Conservation (phyloP, 2,797 vertebrate species). For the Glyptemys insculpta region DNA sequence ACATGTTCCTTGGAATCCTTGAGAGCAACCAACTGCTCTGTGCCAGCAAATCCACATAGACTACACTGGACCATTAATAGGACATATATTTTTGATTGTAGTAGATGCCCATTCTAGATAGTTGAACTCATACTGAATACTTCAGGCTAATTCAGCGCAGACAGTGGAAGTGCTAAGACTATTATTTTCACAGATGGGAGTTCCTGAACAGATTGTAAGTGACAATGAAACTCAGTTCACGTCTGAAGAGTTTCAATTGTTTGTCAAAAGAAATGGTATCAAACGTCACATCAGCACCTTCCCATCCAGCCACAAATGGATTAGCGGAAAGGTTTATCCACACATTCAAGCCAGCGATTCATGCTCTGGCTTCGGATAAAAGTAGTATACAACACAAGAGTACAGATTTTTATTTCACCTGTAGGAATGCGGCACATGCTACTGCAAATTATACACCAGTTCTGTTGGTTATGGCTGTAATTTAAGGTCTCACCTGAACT, state of each 20-base stretch:
- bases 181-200: background rate
- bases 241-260: background rate
- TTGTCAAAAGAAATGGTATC: background rate
- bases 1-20: background rate
- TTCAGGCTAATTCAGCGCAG: background rate
- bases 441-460: background rate
- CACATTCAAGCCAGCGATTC: background rate
- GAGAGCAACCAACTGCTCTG: background rate
- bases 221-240: background rate
- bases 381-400: background rate
- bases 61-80: background rate
- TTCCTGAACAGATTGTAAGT: background rate
- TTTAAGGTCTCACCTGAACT: background rate
- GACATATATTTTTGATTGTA: accelerated
- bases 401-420: background rate
- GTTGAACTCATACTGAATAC: too few species aligned
- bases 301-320: background rate
- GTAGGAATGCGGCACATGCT: background rate
- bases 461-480: background rate
- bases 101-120: background rate
- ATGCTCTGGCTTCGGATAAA: background rate
- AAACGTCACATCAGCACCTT: background rate
- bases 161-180: accelerated
- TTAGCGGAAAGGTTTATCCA: background rate
- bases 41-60: background rate